Evolutionary conservation across 1,140 invertebrate genomes (phyloP), one percentile per base, ranked within the genome.

Genomic region (Penaeus indicus): DNA sequence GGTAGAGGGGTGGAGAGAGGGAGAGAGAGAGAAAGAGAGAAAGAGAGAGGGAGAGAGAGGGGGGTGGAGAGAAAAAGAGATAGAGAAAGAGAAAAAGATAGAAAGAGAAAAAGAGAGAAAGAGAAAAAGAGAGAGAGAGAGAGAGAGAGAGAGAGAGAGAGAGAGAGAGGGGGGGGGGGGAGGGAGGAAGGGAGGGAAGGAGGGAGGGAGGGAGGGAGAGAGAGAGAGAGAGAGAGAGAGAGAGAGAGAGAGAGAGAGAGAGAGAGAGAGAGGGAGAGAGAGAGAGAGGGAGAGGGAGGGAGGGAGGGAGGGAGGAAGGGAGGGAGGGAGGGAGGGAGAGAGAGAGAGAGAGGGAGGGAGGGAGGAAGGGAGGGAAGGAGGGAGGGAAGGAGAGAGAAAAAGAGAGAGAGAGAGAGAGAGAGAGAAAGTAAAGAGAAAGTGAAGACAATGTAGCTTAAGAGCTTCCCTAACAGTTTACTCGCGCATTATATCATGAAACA

Each of bases 371-470:
- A 72, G 25, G 5, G 32, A 72, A 4, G 5, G 69, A 72, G 32
- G 5, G 32, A 27, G 32, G 5, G 96, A 18, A 1, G 2, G 18
- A 27, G 11, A 16, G 25, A 27, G 69, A 27, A 16, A 16, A 2
- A 32, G 32, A 38, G 69, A 75, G 18, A 27, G 10, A 18, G 25
- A 27, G 18, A 32, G 11, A 2, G 95, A 95, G 64, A 91, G 16
- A 72, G 32, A 19, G 69, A 18, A 7, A 47, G 54, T 16, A 8
- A 54, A 11, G 54, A 13, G 16, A 16, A 54, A 54, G 54, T 1
- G 11, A 7, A 54, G 54, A 54, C 54, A 54, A 1, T 54, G 16
- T 54, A 54, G 54, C 54, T 54, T 54, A 54, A 54, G 5, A 54
- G 5, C 16, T 54, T 13, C 16, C 8, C 54, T 8, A 54, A 54